phyloP scores from a whole-genome alignment of 2,888 invertebrate genomes.

The Griposia aprilina region DNA sequence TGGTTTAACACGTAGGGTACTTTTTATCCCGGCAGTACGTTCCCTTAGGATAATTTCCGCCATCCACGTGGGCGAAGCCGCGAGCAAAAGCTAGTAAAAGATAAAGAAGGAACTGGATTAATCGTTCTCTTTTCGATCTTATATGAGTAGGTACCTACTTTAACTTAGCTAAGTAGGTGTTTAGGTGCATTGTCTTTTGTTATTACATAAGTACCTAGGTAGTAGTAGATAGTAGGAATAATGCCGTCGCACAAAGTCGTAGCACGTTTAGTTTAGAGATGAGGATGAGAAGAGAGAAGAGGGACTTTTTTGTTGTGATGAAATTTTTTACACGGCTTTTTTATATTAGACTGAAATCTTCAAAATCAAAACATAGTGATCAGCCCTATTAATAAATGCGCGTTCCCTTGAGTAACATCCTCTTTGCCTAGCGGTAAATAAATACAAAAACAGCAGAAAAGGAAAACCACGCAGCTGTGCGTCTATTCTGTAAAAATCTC shows the following conservation, averaged over 20 bases:
- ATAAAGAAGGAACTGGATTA: not conserved
- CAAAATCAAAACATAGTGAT: not conserved
- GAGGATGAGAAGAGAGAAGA: not conserved
- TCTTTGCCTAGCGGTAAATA: not conserved
- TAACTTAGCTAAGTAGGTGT: not conserved
- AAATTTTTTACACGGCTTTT: not conserved
- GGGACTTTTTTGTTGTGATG: not conserved
- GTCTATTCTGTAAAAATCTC: too few species aligned
- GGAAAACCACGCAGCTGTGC: slow-evolving; percentile 1
- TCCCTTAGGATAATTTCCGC: too few species aligned
- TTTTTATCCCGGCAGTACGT: too few species aligned
- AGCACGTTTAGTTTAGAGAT: not conserved
- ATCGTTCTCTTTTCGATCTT: not conserved
- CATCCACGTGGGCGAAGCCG: too few species aligned
- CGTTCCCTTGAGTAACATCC: not conserved
- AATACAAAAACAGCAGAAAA: slow-evolving; percentile 5
- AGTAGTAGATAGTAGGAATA: not conserved
- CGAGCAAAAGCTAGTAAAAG: too few species aligned
- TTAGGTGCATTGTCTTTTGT: not conserved
- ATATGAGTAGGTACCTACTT: not conserved
- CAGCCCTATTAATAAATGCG: not conserved
- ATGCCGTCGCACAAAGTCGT: not conserved
- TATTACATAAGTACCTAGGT: not conserved
- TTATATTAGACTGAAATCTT: not conserved
- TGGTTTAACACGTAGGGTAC: too few species aligned